These are phyloP conservation scores for Stegana nigrithorax DNA, from an alignment of 2,888 invertebrate genomes.

Conservation along the genomic window DNA sequence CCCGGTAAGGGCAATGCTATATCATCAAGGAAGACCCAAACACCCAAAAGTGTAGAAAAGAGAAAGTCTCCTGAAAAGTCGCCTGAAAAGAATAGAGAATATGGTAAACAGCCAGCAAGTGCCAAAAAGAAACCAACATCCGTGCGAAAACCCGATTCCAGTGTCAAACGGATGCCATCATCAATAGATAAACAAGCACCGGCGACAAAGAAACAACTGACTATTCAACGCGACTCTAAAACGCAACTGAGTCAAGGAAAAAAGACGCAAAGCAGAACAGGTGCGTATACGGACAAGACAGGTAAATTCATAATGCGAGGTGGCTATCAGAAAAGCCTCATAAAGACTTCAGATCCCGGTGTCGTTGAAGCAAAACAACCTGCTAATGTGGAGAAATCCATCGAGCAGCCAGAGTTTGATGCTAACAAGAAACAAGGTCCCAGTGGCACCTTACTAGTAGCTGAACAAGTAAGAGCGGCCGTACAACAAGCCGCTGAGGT, in stretches of 20 bases:
- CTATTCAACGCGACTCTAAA: slow-evolving; percentile 38
- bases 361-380: neutral
- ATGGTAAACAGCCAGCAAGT: slow-evolving; percentile 55
- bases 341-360: slow-evolving; percentile 1
- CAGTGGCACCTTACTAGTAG: slow-evolving; percentile 35
- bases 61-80: slow-evolving; percentile 32
- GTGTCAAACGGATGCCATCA: slow-evolving; percentile 41
- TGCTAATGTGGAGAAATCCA: neutral
- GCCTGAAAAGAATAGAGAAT: neutral
- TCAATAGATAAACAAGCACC: slow-evolving; percentile 39
- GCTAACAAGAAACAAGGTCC: slow-evolving; percentile 32
- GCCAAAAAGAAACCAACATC: slow-evolving; percentile 63
- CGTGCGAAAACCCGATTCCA: slow-evolving; percentile 38
- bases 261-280: neutral
- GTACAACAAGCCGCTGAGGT: slow-evolving; percentile 51
- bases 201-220: slow-evolving; percentile 37
- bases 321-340: slow-evolving; percentile 5
- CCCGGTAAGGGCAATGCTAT: no score
- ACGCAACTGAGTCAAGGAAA: slow-evolving; percentile 29
- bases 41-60: slow-evolving; percentile 22
- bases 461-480: slow-evolving; percentile 48
- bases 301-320: neutral
- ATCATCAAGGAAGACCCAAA: no score
- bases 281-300: neutral
- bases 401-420: slow-evolving; percentile 1